Conservation (phyloP, 64 coral and sea anemone species). For the Platygyra sinensis region DNA sequence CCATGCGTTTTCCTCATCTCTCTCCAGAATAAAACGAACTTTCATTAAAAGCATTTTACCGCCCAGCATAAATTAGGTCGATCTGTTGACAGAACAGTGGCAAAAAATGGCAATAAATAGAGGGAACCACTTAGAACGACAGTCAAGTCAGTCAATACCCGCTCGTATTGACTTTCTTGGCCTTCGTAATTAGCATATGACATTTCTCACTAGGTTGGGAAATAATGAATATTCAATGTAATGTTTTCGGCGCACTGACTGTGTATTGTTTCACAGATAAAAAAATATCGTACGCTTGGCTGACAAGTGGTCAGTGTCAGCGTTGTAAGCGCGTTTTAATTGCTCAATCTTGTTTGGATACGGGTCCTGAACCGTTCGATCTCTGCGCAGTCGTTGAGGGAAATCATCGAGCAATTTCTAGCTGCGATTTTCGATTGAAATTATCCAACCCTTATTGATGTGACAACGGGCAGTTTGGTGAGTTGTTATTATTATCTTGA, state of each 20-base stretch:
- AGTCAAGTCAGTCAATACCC: background rate
- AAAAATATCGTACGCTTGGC: background rate
- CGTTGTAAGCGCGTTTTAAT: background rate
- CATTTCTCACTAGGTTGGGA: background rate
- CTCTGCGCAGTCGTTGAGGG: background rate
- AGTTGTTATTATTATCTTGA: conserved; percentile 3
- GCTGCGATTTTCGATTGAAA: background rate
- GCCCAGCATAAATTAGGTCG: background rate
- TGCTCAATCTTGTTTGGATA: background rate
- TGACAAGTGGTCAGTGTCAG: background rate
- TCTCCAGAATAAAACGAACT: too few species aligned
- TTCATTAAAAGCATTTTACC: too few species aligned
- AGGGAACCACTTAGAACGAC: background rate
- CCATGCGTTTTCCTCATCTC: too few species aligned
- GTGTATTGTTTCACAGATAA: conserved; percentile 7
- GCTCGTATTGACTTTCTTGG: background rate
- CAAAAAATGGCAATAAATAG: background rate
- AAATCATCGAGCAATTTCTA: background rate
- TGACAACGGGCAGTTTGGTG: background rate
- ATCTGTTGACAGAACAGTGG: background rate
- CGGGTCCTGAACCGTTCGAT: background rate
- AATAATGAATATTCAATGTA: conserved; percentile 28
- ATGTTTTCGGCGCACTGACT: background rate
- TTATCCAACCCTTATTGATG: background rate
- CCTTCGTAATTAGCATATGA: conserved; percentile 9